Evolutionary conservation across 2,888 invertebrate species (phyloP), one percentile per base, ranked within the genome.

Genomic region (Dysmachus trigonus): DNA sequence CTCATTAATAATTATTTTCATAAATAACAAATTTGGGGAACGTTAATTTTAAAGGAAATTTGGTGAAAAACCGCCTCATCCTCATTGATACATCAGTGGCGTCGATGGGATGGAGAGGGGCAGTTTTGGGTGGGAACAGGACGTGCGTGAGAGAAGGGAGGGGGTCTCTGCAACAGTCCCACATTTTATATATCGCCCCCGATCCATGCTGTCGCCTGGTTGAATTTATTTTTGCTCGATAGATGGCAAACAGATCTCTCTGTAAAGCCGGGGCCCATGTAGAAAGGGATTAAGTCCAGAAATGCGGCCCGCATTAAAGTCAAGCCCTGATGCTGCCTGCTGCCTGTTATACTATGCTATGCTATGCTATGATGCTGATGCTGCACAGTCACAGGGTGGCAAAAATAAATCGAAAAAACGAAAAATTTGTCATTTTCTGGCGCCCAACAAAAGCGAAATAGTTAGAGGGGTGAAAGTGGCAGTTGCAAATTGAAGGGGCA

Each of bases 351-450:
- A n/a, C n/a, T n/a, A n/a, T n/a, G n/a, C n/a, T n/a, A 41, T 41
- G 38, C 1, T 41, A 10, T 41, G 13, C 8, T 35, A n/a, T n/a
- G 35, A 7, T 35, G 35, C 35, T 10, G 38, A 38, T 38, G 38
- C 38, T 41, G 10, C 38, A 38, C 74, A 74, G n/a, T 74, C 74
- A 41, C 38, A 41, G 77, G 47, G 27, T 30, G 77, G 47, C 47
- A 77, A 51, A 77, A 77, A 77, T 77, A 77, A 77, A 77, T 77
- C 74, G 84, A 85, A 33, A 41, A 85, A 85, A 74, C 84, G 84
- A 85, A 85, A 85, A 85, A 85, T 85, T 85, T 85, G 84, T 85
- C 84, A 85, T 85, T 85, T 73, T 47, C 72, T 85, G 81, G 27
- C 81, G 81, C 35, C 53, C 53, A 81, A 81, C 62, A 81, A 81